phyloP scores from a whole-genome alignment of 2,797 vertebrate species.

The Dallia pectoralis region DNA sequence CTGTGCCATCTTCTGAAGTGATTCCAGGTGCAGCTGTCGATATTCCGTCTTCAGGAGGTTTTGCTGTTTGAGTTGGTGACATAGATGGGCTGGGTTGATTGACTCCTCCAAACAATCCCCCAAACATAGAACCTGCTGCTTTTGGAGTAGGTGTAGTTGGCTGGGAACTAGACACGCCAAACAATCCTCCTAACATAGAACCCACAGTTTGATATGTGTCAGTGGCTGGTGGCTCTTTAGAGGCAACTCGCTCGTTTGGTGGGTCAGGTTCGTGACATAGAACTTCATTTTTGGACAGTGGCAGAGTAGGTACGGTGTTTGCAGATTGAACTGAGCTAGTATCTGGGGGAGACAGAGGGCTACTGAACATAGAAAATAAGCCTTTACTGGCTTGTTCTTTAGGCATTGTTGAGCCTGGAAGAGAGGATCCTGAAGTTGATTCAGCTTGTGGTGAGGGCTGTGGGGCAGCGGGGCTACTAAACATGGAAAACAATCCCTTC shows the following conservation, averaged over 20 bases:
- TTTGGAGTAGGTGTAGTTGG: constrained; percentile 37
- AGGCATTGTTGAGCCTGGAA: constrained; percentile 37
- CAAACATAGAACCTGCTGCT: constrained; percentile 11
- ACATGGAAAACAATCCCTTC: constrained; percentile 5
- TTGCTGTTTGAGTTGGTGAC: background rate
- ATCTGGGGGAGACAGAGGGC: constrained; percentile 34
- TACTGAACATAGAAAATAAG: constrained; percentile 69
- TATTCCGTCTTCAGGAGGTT: background rate
- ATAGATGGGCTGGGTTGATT: constrained; percentile 3
- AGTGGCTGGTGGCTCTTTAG: constrained; percentile 33
- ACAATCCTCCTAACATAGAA: background rate
- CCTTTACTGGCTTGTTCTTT: constrained; percentile 65
- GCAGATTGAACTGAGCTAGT: background rate
- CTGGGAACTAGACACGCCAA: constrained; percentile 24
- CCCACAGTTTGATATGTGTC: constrained; percentile 21
- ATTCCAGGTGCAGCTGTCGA: background rate
- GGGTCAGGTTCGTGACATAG: constrained; percentile 18
- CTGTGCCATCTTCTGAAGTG: constrained; percentile 19
- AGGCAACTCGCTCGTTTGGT: constrained; percentile 29
- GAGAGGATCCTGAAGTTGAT: background rate
- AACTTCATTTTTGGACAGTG: constrained; percentile 4
- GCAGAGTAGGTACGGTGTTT: background rate
- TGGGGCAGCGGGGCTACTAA: constrained; percentile 12
- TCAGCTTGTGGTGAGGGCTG: background rate
- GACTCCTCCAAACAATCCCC: background rate